phyloP scores from a whole-genome alignment of 2,113 vertebrate species.

The Eulemur rufifrons region DNA sequence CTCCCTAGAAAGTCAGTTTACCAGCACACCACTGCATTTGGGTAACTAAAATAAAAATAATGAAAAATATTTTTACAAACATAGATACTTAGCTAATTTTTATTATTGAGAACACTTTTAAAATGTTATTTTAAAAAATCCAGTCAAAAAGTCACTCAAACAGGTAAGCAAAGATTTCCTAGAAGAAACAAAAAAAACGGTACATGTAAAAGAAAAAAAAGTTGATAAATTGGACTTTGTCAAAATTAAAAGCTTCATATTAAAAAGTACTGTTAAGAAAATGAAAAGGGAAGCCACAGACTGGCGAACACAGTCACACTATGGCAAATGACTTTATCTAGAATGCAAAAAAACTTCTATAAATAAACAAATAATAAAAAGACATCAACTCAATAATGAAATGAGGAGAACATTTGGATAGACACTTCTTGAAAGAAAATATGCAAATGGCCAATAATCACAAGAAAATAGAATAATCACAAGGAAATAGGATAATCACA shows the following conservation, averaged over 20 bases:
- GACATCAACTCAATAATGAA: neutral
- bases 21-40: neutral
- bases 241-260: slow-evolving; percentile 9
- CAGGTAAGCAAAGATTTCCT: neutral
- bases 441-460: neutral
- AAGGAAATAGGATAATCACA: no score
- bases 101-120: neutral
- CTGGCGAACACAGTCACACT: neutral
- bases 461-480: no score
- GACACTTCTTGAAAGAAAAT: neutral
- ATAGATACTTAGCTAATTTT: neutral
- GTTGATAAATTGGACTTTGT: neutral
- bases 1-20: neutral
- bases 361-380: neutral
- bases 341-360: neutral
- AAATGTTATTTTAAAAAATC: slow-evolving; percentile 2
- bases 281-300: neutral
- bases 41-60: neutral
- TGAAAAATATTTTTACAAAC: neutral
- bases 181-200: neutral
- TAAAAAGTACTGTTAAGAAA: neutral
- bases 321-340: neutral
- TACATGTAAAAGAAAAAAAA: neutral
- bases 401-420: neutral
- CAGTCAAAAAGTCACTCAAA: neutral